Evolutionary conservation across 2,113 vertebrate genomes (phyloP).

Genomic region (Tonatia bakeri): DNA sequence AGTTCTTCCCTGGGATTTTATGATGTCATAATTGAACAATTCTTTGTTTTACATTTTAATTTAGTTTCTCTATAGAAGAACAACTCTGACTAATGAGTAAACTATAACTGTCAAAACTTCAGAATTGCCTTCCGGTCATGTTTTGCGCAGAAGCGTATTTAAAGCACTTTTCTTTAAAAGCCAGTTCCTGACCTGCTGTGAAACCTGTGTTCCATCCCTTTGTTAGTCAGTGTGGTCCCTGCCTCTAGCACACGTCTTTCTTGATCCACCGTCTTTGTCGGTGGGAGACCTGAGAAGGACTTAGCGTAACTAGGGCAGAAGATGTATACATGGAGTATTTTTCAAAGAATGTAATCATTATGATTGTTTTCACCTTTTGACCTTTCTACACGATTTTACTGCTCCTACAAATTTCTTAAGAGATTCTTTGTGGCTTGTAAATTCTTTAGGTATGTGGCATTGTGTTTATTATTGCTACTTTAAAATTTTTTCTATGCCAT

Average conservation of each 20-base stretch:
- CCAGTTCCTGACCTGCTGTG: neutral
- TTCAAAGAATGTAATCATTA: slow-evolving; percentile 60
- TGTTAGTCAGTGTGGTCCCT: neutral
- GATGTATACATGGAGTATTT: slow-evolving; percentile 24
- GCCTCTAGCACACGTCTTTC: slow-evolving; percentile 15
- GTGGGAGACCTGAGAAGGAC: slow-evolving; percentile 32
- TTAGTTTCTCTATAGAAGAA: slow-evolving; percentile 31
- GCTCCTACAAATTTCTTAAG: slow-evolving; percentile 49
- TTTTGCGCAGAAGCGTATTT: slow-evolving; percentile 38
- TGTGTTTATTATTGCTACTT: slow-evolving; percentile 67
- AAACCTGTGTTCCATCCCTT: neutral
- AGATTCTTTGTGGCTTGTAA: slow-evolving; percentile 63
- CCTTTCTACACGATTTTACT: slow-evolving; percentile 63
- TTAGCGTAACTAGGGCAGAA: slow-evolving; percentile 25
- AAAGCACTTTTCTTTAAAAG: slow-evolving; percentile 59
- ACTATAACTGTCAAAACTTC: slow-evolving; percentile 52
- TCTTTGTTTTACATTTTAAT: neutral
- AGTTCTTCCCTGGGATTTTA: slow-evolving; percentile 61
- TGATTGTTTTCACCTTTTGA: slow-evolving; percentile 72
- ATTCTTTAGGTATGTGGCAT: slow-evolving; percentile 64
- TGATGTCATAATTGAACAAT: slow-evolving; percentile 15
- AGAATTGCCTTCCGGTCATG: neutral
- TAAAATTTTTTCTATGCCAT: slow-evolving; percentile 41
- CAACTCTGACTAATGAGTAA: slow-evolving; percentile 56
- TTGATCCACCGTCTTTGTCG: neutral